Percentiles rank a stretch among this genome's conserved stretches.
These are phyloP conservation scores for Pseudochirops cupreus DNA, from an alignment of 2,797 vertebrate species.

Conservation along the genomic window DNA sequence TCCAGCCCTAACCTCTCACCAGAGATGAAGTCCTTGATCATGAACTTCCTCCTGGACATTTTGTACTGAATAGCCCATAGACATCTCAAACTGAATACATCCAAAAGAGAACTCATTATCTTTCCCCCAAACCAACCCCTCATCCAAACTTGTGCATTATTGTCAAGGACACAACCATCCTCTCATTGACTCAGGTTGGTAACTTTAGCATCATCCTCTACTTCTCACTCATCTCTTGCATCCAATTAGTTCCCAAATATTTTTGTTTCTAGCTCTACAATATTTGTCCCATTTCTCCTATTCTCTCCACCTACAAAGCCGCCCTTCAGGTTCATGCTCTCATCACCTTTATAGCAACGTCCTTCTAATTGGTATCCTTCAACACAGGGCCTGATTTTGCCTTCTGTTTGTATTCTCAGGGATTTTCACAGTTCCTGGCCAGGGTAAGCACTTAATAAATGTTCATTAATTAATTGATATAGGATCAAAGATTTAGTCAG, in stretches of 20 bases:
- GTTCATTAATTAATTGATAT: neutral
- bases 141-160: neutral
- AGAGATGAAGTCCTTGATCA: neutral
- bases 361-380: neutral
- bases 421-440: neutral
- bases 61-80: neutral
- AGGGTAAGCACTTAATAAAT: neutral
- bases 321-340: neutral
- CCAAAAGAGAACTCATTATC: neutral
- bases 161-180: neutral
- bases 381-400: neutral
- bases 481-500: neutral
- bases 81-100: neutral
- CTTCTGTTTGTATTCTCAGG: neutral
- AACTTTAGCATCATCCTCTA: neutral
- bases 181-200: neutral
- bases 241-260: neutral
- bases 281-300: neutral
- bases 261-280: neutral
- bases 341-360: neutral
- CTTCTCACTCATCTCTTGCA: neutral
- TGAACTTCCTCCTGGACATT: neutral
- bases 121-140: neutral
- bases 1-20: neutral
- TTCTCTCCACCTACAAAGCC: neutral